A percentile compares a stretch with the other conserved stretches of the same genome.
These are phyloP conservation scores for Stomorhina lunata DNA, from an alignment of 2,888 invertebrate species.

Conservation along the genomic window DNA sequence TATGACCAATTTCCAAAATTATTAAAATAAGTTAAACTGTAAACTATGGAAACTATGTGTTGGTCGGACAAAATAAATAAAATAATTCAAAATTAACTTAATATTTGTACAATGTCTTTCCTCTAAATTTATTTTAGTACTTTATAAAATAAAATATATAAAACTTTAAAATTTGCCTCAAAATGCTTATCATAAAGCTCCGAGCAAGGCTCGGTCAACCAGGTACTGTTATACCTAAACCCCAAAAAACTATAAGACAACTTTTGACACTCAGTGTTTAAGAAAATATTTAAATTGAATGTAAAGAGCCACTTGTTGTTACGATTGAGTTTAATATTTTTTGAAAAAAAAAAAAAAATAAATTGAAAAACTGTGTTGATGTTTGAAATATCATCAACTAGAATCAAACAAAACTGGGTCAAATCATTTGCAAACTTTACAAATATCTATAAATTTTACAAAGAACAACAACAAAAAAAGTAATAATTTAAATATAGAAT, in stretches of 20 bases:
- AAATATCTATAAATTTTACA: too few species aligned
- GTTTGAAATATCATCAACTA: conserved; percentile 32
- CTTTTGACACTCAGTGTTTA: neutral
- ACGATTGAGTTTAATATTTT: conserved; percentile 23
- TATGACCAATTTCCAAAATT: too few species aligned
- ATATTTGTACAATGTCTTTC: too few species aligned
- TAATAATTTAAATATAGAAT: neutral
- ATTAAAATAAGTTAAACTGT: too few species aligned
- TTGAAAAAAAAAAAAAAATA: conserved; percentile 1
- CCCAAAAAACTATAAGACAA: neutral
- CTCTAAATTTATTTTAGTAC: too few species aligned
- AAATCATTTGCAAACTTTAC: conserved; percentile 34
- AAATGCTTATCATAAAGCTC: too few species aligned
- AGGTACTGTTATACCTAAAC: neutral
- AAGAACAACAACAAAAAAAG: neutral
- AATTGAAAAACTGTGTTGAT: conserved; percentile 41
- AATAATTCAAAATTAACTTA: too few species aligned
- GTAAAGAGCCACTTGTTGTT: conserved; percentile 41
- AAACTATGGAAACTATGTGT: too few species aligned
- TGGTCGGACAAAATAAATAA: too few species aligned
- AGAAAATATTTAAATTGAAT: conserved; percentile 32
- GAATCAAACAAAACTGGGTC: conserved; percentile 37
- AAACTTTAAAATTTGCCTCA: too few species aligned
- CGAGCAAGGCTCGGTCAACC: too few species aligned
- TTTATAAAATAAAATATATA: too few species aligned